phyloP scores from a whole-genome alignment of 2,888 invertebrate genomes.

The Leptarthrus brevirostris region DNA sequence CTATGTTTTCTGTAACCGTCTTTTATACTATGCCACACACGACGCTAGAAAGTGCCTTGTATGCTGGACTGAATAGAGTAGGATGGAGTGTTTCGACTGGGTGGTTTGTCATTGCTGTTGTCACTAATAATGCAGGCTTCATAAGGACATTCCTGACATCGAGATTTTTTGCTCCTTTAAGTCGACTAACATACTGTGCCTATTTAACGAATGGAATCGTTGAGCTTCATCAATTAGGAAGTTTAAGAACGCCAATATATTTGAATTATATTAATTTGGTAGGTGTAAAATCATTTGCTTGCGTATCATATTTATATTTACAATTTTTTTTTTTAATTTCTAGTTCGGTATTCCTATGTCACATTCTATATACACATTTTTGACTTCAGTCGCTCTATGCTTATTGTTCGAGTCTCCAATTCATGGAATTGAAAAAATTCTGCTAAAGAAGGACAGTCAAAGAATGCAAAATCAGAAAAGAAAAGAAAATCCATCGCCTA shows the following conservation, averaged over 20 bases:
- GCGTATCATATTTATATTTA: neutral
- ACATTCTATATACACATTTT: constrained; percentile 73
- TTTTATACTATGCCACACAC: constrained; percentile 75
- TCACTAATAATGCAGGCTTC: constrained; percentile 74
- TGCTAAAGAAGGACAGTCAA: constrained; percentile 69
- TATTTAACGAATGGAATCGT: constrained; percentile 79
- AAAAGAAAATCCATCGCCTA: constrained; percentile 42
- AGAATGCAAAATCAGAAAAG: constrained; percentile 13
- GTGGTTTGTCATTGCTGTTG: constrained; percentile 76
- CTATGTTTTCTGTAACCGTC: constrained; percentile 73
- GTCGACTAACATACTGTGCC: constrained; percentile 78
- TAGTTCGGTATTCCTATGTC: constrained; percentile 72
- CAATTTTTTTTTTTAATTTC: constrained; percentile 51
- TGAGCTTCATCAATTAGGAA: constrained; percentile 74
- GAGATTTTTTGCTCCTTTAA: constrained; percentile 72
- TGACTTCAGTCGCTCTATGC: constrained; percentile 73
- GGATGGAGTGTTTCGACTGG: constrained; percentile 77
- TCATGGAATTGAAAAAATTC: constrained; percentile 76
- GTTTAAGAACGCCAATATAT: constrained; percentile 71
- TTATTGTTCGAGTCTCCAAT: constrained; percentile 79
- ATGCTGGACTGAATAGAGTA: constrained; percentile 74
- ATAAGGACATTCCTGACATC: constrained; percentile 58
- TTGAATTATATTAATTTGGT: constrained; percentile 75
- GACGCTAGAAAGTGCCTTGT: constrained; percentile 73
- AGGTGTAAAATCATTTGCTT: constrained; percentile 3